Evolutionary conservation across 2,888 invertebrate genomes (phyloP).

Genomic region (Clostera curtula): DNA sequence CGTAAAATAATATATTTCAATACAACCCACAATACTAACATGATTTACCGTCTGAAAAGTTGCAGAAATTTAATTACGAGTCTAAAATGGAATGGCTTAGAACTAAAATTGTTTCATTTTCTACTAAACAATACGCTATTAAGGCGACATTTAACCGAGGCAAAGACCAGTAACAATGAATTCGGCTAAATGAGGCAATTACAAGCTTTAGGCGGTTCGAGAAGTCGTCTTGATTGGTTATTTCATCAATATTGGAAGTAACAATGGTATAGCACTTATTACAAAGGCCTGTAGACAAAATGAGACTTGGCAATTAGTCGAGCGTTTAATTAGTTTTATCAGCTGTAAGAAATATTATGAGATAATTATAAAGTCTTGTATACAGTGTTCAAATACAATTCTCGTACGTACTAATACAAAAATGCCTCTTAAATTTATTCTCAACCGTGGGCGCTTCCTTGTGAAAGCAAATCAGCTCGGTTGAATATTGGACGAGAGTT

Average conservation of each 20-base stretch:
- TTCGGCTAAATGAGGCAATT: constrained; percentile 30
- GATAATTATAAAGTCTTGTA: no score
- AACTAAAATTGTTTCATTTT: constrained; percentile 11
- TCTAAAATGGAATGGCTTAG: no score
- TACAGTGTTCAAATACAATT: no score
- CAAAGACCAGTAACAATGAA: constrained; percentile 27
- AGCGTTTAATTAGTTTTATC: constrained; percentile 1
- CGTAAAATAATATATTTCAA: no score
- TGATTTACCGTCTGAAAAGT: no score
- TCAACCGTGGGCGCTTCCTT: no score
- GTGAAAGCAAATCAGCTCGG: no score
- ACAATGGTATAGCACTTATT: constrained; percentile 9
- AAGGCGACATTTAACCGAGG: constrained; percentile 20
- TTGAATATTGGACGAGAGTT: no score
- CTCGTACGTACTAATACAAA: no score
- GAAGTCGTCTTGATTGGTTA: constrained; percentile 19
- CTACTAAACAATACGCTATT: constrained; percentile 15
- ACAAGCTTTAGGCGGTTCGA: constrained; percentile 23
- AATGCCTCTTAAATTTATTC: no score
- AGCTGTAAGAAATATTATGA: constrained; percentile 1
- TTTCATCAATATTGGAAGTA: constrained; percentile 14
- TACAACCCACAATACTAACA: no score
- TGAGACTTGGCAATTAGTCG: constrained; percentile 2
- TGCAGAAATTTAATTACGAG: no score
- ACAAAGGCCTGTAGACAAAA: background rate